phyloP scores from a whole-genome alignment of 2,113 vertebrate genomes.

The Ctenodactylus gundi region DNA sequence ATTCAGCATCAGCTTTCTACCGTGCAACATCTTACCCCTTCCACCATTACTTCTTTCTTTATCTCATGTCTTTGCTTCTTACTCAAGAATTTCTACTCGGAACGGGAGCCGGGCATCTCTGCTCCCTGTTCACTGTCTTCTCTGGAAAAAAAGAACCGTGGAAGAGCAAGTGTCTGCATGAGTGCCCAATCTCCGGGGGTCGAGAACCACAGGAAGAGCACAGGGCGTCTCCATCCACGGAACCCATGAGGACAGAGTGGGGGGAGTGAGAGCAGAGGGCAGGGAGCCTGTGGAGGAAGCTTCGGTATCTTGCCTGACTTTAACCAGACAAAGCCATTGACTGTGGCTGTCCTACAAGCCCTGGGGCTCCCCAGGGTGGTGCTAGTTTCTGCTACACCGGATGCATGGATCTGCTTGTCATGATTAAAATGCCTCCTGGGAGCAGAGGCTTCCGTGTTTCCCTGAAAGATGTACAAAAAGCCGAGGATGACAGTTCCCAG shows the following conservation, averaged over 20 bases:
- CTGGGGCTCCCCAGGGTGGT: neutral
- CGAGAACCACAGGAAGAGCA: fast-evolving
- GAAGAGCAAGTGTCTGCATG: fast-evolving
- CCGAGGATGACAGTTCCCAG: neutral
- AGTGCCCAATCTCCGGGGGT: neutral
- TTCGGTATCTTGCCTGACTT: neutral
- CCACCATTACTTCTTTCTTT: neutral
- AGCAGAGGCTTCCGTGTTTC: neutral
- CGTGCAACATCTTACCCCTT: neutral
- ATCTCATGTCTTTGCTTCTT: neutral
- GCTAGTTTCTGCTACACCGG: neutral
- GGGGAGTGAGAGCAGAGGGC: neutral
- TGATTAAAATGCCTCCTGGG: neutral
- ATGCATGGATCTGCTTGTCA: slow-evolving; percentile 20
- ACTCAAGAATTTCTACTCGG: neutral
- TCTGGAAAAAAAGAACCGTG: neutral
- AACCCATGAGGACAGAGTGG: neutral
- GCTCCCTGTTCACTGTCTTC: neutral
- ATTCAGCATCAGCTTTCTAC: neutral
- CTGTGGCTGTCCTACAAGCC: neutral
- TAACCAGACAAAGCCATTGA: neutral
- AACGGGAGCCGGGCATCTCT: neutral
- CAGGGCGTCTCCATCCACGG: fast-evolving
- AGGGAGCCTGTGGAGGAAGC: neutral
- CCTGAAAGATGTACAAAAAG: neutral